Evolutionary conservation across 2,888 invertebrate genomes (phyloP), one percentile per base, ranked within the genome.

Genomic region (Ischnura elegans): DNA sequence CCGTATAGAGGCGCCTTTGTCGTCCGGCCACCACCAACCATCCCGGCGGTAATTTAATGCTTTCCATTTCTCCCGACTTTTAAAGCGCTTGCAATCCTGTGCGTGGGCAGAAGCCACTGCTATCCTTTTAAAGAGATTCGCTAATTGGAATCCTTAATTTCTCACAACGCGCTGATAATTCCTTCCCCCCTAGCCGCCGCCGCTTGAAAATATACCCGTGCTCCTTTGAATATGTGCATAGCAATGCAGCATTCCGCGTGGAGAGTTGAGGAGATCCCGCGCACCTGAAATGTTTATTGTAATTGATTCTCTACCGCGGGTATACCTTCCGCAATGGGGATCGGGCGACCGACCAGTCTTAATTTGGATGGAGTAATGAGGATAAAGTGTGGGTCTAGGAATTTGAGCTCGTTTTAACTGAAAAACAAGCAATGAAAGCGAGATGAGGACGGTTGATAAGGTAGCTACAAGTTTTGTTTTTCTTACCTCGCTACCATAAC

Each of bases 131-230:
- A 76, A 76, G 76, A 13, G 29, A 13, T 76, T 76, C 29, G 36
- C 76, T 76, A 76, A 76, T 76, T 76, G 36, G 76, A 76, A 76
- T 36, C 76, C 76, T 76, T 76, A 76, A 76, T 76, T 76, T 76
- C 76, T 36, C 36, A 8, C 76, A 10, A 29, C 16, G 13, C 13
- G 13, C 29, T 36, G 29, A 36, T 76, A 36, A 36, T 61, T 61
- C 36, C 36, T 10, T n/a, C n/a, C n/a, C n/a, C n/a, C n/a, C n/a
- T n/a, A n/a, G n/a, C n/a, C n/a, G 13, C 36, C 29, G 76, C 36
- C 76, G 76, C 36, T 36, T 76, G 10, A 13, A 76, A 76, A 10
- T 76, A 36, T 76, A 36, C 76, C 16, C 76, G 16, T 3, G 36
- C 36, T 36, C 13, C 8, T 36, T 5, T n/a, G 36, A 76, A 76